A percentile compares a stretch with the other conserved stretches of the same genome.
Evolutionary conservation across 2,113 vertebrate species (phyloP).

Genomic region (Entosphenus tridentatus): DNA sequence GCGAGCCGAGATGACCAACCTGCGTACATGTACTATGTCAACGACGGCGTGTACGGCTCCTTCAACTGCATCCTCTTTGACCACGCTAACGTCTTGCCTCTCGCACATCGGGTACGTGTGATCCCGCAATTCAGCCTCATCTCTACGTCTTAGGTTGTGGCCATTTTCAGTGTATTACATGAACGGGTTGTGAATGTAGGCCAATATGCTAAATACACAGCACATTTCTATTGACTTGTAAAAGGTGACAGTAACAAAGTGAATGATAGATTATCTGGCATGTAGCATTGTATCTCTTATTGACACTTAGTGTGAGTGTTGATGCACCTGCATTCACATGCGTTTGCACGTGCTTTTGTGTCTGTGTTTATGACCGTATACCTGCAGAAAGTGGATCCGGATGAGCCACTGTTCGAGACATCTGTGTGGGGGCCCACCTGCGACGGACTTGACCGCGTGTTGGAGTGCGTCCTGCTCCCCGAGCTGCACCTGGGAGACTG

Average conservation of each 20-base stretch:
- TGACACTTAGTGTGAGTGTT: no score
- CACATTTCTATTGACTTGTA: no score
- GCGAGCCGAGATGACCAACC: not conserved
- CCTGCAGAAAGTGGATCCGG: slow-evolving; percentile 11
- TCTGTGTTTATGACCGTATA: not conserved
- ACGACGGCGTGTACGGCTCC: slow-evolving; percentile 22
- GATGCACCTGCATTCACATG: no score
- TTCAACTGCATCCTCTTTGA: slow-evolving; percentile 36
- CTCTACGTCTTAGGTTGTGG: no score
- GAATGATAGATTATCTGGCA: no score
- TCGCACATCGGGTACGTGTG: slow-evolving; percentile 23
- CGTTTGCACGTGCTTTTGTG: no score
- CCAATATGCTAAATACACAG: no score
- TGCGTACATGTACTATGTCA: slow-evolving; percentile 26
- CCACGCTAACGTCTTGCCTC: slow-evolving; percentile 21
- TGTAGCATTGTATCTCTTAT: no score
- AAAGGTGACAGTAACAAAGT: no score
- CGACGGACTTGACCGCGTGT: slow-evolving; percentile 74
- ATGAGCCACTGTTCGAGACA: slow-evolving; percentile 63
- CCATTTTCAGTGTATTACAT: no score
- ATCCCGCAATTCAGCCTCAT: no score
- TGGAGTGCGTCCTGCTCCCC: slow-evolving; percentile 51
- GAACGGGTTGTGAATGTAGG: no score
- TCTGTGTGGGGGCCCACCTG: slow-evolving; percentile 93
- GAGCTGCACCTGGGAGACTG: slow-evolving; percentile 80